These are phyloP conservation scores for Onychostoma macrolepis DNA, from an alignment of 2,113 vertebrate species.

Conservation along the genomic window DNA sequence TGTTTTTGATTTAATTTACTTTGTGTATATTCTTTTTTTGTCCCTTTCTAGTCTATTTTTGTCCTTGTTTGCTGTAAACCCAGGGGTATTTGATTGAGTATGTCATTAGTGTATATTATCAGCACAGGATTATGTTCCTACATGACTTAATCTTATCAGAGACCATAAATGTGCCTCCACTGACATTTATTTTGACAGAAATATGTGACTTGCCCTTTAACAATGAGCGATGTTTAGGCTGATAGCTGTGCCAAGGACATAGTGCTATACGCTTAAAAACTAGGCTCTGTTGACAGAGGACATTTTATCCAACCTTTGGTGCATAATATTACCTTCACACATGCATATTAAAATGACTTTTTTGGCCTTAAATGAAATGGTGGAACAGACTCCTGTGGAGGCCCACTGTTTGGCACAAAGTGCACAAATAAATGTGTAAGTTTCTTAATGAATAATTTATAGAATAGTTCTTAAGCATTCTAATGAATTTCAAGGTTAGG, in stretches of 20 bases:
- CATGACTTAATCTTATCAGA: conserved; percentile 22
- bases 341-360: conserved; percentile 17
- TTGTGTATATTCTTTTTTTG: not conserved
- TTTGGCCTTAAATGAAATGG: not conserved
- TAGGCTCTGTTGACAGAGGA: not conserved
- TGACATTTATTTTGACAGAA: conserved; percentile 43
- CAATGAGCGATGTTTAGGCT: conserved; percentile 2
- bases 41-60: not conserved
- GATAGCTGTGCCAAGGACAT: conserved; percentile 8
- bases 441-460: conserved; percentile 66
- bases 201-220: conserved; percentile 40
- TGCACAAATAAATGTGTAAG: conserved; percentile 56
- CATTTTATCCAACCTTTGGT: not conserved
- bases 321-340: not conserved
- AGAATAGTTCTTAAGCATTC: conserved; percentile 51
- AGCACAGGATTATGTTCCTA: conserved; percentile 19
- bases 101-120: conserved; percentile 20
- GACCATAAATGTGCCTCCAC: conserved; percentile 29
- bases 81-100: not conserved
- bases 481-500: conserved; percentile 55
- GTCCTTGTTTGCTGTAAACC: not conserved
- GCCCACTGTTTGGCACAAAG: conserved; percentile 27
- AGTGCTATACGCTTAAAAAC: not conserved
- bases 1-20: not conserved
- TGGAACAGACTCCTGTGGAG: not conserved